Conservation (phyloP, 1,140 invertebrate genomes). For the Calycopis cecrops region DNA sequence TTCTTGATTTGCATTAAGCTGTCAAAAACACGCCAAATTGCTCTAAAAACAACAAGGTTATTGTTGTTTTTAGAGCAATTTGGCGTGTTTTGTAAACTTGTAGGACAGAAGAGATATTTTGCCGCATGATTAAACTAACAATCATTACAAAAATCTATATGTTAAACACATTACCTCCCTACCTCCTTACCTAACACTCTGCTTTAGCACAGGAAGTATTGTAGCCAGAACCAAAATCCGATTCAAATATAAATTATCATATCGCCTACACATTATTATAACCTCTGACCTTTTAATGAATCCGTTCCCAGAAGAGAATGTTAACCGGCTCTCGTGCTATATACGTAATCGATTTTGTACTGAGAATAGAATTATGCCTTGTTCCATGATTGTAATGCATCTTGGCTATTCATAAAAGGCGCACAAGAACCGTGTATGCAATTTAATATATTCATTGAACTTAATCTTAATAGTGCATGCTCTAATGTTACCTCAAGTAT, state of each 20-base stretch:
- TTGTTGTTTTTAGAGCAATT: too few species aligned
- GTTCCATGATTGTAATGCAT: conserved; percentile 8
- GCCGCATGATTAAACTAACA: too few species aligned
- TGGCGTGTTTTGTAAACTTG: too few species aligned
- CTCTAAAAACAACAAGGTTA: too few species aligned
- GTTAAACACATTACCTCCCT: too few species aligned
- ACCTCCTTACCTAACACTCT: too few species aligned
- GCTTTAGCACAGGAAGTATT: neutral
- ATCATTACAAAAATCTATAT: too few species aligned
- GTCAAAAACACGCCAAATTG: too few species aligned
- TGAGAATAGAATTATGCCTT: conserved; percentile 7
- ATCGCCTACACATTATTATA: conserved; percentile 9
- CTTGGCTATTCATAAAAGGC: neutral
- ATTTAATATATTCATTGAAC: conserved; percentile 10
- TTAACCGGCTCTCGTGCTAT: conserved; percentile 3
- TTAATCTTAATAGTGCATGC: conserved; percentile 8
- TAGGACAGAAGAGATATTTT: too few species aligned
- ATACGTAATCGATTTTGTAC: conserved; percentile 3
- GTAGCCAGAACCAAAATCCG: conserved; percentile 23
- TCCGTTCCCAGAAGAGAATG: conserved; percentile 11
- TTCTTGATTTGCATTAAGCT: too few species aligned
- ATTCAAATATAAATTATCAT: conserved; percentile 12
- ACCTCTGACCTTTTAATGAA: conserved; percentile 4
- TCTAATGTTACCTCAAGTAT: neutral
- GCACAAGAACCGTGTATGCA: neutral